Base-by-base conservation (phyloP, 2,888 invertebrate species). In the Apotomis capreana region DNA sequence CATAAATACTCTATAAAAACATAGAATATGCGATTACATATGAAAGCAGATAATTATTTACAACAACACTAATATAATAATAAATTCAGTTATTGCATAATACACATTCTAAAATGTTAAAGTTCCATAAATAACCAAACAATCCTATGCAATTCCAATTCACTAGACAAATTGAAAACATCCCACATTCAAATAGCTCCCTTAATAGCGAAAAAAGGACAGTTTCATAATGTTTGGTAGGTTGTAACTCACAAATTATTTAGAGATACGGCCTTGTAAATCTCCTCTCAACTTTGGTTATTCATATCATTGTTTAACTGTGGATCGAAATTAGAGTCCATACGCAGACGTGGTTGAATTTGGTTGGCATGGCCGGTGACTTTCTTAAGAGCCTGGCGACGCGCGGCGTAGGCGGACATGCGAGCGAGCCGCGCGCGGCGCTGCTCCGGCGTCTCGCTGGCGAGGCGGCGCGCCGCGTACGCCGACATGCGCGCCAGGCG, bases 351-450 rank as follows among this genome's bases (percentile, higher is more conserved):
- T 3, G 51, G 10, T n/a, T 15, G 44, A 6, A 40, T 40, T 40
- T 40, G 40, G 40, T 15, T 12, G 26, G 49, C 60, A 5, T 73
- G 60, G 44, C 63, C 69, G 49, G 73, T 59, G 12, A 74, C 58
- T 74, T 88, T 91, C 74, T 88, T 90, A 82, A 84, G 81, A 51
- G 89, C 87, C 55, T 90, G 89, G 74, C 92, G 84, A 68, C 79
- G 84, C 4, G 92, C 91, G 13, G 93, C 89, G 82, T 92, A 92
- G 4, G 90, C 90, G 15, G 92, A 91, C 92, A 93, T 92, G 70
- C 90, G 82, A 0, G 87, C 77, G 5, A 93, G 82, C 15, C 93
- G 83, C 0, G 84, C 82, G 70, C 83, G 81, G 62, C 93, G 80
- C 76, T 93, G 91, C 74, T 90, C 90, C 0, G 89, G 87, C 4